These are phyloP conservation scores for Parasteatoda lunata DNA, from an alignment of 2,888 invertebrate genomes.

Conservation along the genomic window DNA sequence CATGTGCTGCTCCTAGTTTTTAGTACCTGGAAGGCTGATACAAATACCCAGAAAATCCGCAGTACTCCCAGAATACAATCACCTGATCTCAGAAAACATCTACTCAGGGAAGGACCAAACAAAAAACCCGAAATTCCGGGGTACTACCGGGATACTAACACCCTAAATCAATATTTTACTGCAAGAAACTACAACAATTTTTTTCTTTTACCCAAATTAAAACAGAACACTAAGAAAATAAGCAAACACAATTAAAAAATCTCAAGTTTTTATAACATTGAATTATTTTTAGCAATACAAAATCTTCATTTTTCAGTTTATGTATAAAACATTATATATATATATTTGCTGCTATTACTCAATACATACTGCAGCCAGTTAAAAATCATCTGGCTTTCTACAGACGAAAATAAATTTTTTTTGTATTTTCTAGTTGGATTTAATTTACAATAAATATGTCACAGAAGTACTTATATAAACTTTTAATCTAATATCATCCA, in stretches of 20 bases:
- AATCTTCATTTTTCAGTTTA: slow-evolving; percentile 24
- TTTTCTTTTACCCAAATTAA: not conserved
- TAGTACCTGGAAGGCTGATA: too few species aligned
- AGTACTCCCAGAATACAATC: too few species aligned
- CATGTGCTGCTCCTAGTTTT: too few species aligned
- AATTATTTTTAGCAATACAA: slow-evolving; percentile 33
- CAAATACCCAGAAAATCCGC: too few species aligned
- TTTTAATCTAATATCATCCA: slow-evolving; percentile 31
- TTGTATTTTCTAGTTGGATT: slow-evolving; percentile 43
- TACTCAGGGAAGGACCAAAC: too few species aligned
- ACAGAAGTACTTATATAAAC: slow-evolving; percentile 50
- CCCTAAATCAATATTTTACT: too few species aligned
- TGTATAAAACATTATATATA: slow-evolving; percentile 64
- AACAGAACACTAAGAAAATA: slow-evolving; percentile 4
- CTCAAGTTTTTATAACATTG: slow-evolving; percentile 62
- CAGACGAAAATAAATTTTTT: slow-evolving; percentile 63
- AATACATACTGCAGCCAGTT: slow-evolving; percentile 20
- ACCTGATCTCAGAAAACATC: too few species aligned
- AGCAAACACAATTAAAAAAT: slow-evolving; percentile 44
- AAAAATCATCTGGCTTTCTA: slow-evolving; percentile 46
- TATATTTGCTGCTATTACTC: slow-evolving; percentile 44
- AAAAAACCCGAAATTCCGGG: too few species aligned
- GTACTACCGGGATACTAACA: too few species aligned
- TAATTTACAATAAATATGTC: slow-evolving; percentile 55
- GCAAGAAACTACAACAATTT: too few species aligned